phyloP scores from a whole-genome alignment of 1,140 invertebrate species.

The Halictus rubicundus region DNA sequence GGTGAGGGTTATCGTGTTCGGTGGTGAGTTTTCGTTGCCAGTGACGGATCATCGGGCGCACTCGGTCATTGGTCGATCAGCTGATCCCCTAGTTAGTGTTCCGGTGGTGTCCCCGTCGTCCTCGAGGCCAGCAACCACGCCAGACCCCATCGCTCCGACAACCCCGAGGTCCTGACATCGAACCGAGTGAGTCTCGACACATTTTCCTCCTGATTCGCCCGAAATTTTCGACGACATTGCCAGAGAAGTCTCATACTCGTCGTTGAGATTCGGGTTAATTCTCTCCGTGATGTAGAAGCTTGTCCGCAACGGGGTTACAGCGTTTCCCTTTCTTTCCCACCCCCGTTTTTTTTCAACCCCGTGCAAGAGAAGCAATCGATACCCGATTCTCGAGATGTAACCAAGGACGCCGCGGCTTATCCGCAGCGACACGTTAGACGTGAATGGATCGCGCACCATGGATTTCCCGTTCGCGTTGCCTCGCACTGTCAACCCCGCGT shows the following conservation, averaged over 20 bases:
- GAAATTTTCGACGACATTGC: too few relatives aligned
- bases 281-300: too few relatives aligned
- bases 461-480: not conserved
- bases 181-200: conserved; percentile 4
- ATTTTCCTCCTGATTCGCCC: too few relatives aligned
- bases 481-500: too few relatives aligned
- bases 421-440: conserved; percentile 47
- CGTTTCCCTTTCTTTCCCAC: conserved; percentile 25
- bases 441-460: conserved; percentile 25
- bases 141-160: too few relatives aligned
- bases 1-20: conserved; percentile 69
- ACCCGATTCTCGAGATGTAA: conserved; percentile 58
- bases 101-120: not conserved
- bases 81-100: conserved; percentile 39
- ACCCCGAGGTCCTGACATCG: not conserved
- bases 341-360: conserved; percentile 36
- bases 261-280: too few relatives aligned
- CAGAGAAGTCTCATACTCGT: too few relatives aligned
- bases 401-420: conserved; percentile 48
- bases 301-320: not conserved
- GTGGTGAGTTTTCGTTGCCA: conserved; percentile 16
- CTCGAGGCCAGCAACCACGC: not conserved
- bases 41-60: conserved; percentile 35
- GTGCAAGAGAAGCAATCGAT: conserved; percentile 58
- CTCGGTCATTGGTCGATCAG: conserved; percentile 53